These are phyloP conservation scores for Nesoenas mayeri DNA, from an alignment of 2,113 vertebrate species.

Conservation along the genomic window DNA sequence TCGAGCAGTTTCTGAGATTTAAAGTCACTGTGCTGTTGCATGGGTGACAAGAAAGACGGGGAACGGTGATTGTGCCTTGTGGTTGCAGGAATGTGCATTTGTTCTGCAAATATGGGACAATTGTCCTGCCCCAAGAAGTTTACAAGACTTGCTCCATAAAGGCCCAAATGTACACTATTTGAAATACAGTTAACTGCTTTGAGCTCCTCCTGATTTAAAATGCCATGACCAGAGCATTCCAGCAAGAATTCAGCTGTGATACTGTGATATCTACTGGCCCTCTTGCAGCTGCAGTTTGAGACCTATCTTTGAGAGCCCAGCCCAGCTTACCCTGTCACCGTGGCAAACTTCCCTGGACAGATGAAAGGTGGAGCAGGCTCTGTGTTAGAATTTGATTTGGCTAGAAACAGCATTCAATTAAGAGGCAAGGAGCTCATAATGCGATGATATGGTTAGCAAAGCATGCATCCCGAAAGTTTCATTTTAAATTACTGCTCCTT, in stretches of 20 bases:
- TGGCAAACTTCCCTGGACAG: neutral
- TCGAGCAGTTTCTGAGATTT: neutral
- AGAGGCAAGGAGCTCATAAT: neutral
- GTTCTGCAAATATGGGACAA: neutral
- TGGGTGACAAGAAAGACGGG: neutral
- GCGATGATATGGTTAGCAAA: slow-evolving; percentile 6
- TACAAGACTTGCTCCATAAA: neutral
- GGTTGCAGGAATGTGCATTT: neutral
- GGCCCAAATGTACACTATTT: neutral
- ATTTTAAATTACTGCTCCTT: neutral
- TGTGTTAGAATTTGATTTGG: neutral
- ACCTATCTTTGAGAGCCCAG: neutral
- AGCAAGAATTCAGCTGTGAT: neutral
- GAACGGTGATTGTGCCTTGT: neutral
- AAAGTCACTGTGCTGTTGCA: neutral
- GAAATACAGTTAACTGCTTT: neutral
- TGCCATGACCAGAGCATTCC: neutral
- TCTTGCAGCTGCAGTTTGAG: neutral
- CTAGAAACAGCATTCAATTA: neutral
- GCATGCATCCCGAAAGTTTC: neutral
- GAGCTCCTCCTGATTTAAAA: neutral
- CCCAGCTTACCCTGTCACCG: rapidly evolving
- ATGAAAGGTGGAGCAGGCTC: neutral
- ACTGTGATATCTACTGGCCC: neutral
- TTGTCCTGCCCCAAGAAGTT: neutral